Conservation (phyloP, 2,797 vertebrate genomes). For the Galagoides demidoff region DNA sequence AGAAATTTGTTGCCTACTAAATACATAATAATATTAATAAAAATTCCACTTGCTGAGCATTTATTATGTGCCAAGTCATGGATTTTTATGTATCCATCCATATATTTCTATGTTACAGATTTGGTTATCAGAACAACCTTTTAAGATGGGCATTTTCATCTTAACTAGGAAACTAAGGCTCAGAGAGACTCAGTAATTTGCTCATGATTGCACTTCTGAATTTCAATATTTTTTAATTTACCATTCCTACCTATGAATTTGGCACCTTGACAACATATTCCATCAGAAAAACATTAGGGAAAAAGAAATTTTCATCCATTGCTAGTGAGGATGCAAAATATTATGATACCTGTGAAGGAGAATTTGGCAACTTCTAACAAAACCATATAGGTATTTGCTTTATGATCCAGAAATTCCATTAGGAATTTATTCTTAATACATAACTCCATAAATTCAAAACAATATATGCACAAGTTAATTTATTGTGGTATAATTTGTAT, state of each 20-base stretch:
- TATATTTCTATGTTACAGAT: not conserved
- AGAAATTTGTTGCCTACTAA: not conserved
- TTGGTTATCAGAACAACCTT: not conserved
- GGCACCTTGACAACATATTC: not conserved
- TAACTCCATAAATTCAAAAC: not conserved
- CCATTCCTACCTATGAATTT: conserved; percentile 22
- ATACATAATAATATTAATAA: not conserved
- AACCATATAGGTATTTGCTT: not conserved
- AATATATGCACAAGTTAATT: not conserved
- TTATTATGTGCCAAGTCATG: not conserved
- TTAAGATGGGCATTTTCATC: not conserved
- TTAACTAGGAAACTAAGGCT: not conserved
- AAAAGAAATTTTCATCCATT: not conserved
- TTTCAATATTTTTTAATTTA: not conserved
- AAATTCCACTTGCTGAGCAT: conserved; percentile 19
- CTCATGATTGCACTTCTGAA: not conserved
- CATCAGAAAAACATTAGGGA: not conserved
- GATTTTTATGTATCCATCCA: not conserved
- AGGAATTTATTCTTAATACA: not conserved
- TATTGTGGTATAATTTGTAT: not conserved
- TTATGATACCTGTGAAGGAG: not conserved
- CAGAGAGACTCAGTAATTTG: not conserved
- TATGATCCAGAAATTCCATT: not conserved
- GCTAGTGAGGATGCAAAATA: not conserved
- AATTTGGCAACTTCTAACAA: conserved; percentile 3